Evolutionary conservation across 2,797 vertebrate genomes (phyloP).

Genomic region (Selene dorsalis): DNA sequence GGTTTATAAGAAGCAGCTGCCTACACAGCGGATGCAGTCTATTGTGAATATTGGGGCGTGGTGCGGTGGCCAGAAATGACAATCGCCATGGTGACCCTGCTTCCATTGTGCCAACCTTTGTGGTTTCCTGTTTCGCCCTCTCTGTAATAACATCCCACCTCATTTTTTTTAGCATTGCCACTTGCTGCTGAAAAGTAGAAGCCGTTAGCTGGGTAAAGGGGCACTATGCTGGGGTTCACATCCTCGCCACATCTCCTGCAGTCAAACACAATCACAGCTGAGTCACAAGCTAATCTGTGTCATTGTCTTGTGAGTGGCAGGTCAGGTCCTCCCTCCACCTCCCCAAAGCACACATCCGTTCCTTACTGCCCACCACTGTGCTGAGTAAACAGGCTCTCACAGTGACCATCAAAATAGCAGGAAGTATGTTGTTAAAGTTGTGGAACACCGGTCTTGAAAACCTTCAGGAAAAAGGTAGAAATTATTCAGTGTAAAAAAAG

Average conservation of each 20-base stretch:
- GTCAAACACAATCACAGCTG: constrained; percentile 24
- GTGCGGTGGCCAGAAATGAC: constrained; percentile 57
- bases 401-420: constrained; percentile 58
- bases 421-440: constrained; percentile 65
- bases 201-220: not conserved
- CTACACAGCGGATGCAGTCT: constrained; percentile 52
- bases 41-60: constrained; percentile 64
- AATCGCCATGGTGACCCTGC: constrained; percentile 42
- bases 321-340: constrained; percentile 32
- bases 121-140: constrained; percentile 42
- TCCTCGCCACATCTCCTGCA: constrained; percentile 22
- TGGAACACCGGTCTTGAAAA: constrained; percentile 49
- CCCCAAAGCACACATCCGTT: constrained; percentile 11
- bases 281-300: constrained; percentile 28
- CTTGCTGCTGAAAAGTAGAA: constrained; percentile 13
- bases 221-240: not conserved
- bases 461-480: constrained; percentile 42
- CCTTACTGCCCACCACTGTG: constrained; percentile 6
- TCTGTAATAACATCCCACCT: constrained; percentile 33
- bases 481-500: constrained; percentile 16
- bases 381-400: constrained; percentile 65
- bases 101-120: constrained; percentile 64
- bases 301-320: constrained; percentile 45
- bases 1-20: constrained; percentile 2
- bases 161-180: constrained; percentile 13